These are phyloP conservation scores for Cercopithecus mitis DNA, from an alignment of 2,797 vertebrate genomes.

Conservation along the genomic window DNA sequence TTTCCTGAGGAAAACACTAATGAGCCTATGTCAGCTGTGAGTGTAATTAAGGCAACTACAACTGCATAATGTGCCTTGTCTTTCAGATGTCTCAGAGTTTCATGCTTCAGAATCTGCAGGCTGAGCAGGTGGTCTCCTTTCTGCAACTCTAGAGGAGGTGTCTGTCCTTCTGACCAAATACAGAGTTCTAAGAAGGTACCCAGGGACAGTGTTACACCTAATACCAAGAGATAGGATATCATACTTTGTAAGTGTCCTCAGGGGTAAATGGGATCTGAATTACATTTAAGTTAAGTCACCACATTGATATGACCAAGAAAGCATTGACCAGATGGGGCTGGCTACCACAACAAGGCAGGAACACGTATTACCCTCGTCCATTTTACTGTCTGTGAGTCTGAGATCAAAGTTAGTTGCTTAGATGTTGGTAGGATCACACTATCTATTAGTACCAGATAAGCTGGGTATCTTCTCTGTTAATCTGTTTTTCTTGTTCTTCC, in stretches of 20 bases:
- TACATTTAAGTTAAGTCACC: conserved; percentile 35
- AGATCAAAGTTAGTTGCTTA: background rate
- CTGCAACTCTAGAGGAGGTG: background rate
- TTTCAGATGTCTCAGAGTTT: background rate
- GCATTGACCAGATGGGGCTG: background rate
- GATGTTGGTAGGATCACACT: background rate
- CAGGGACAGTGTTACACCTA: background rate
- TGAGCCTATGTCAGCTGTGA: background rate
- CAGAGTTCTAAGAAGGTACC: background rate
- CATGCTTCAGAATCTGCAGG: background rate
- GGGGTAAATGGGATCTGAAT: conserved; percentile 4
- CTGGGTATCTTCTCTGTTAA: background rate
- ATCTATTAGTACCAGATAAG: background rate
- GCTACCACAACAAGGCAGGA: background rate
- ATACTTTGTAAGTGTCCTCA: background rate
- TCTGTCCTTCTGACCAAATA: background rate
- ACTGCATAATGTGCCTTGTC: background rate
- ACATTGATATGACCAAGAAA: background rate
- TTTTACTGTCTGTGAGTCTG: background rate
- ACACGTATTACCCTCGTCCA: background rate
- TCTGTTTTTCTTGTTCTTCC: background rate
- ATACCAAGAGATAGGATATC: background rate
- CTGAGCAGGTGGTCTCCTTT: background rate
- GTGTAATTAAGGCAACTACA: background rate
- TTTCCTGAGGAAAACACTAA: background rate